These are phyloP conservation scores for Cathartes aura DNA, from an alignment of 2,113 vertebrate genomes.

Conservation along the genomic window DNA sequence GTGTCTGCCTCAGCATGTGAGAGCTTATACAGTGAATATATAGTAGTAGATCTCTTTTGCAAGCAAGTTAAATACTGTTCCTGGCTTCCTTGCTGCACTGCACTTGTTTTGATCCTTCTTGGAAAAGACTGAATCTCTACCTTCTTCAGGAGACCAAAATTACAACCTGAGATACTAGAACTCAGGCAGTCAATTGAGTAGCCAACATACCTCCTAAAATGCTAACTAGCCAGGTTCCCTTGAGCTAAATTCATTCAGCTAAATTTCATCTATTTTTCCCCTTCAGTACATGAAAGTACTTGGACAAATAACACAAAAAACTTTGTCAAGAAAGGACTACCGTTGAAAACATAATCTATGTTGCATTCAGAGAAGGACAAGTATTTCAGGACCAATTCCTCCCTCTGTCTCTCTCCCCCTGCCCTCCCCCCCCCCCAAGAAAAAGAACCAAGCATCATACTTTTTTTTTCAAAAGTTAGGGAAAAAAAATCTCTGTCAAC, in stretches of 20 bases:
- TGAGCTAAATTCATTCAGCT: neutral
- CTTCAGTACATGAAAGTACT: neutral
- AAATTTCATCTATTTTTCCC: neutral
- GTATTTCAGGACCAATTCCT: neutral
- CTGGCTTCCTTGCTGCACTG: neutral
- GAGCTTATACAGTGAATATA: neutral
- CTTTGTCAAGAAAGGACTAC: neutral
- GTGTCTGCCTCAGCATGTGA: neutral
- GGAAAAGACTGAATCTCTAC: neutral
- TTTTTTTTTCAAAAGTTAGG: neutral
- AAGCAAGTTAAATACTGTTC: neutral
- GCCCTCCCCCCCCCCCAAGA: accelerated
- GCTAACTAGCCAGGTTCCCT: neutral
- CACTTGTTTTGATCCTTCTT: neutral
- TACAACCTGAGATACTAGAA: neutral
- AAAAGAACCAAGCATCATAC: neutral
- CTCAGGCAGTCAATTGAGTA: neutral
- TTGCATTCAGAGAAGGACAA: neutral
- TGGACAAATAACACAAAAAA: neutral
- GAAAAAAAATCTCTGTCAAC: neutral
- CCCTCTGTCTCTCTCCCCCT: neutral
- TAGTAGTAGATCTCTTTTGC: neutral
- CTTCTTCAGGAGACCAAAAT: neutral
- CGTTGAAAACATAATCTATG: neutral
- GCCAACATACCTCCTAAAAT: neutral